Conservation (phyloP, 2,797 vertebrate species). For the Dendrocincla fuliginosa region DNA sequence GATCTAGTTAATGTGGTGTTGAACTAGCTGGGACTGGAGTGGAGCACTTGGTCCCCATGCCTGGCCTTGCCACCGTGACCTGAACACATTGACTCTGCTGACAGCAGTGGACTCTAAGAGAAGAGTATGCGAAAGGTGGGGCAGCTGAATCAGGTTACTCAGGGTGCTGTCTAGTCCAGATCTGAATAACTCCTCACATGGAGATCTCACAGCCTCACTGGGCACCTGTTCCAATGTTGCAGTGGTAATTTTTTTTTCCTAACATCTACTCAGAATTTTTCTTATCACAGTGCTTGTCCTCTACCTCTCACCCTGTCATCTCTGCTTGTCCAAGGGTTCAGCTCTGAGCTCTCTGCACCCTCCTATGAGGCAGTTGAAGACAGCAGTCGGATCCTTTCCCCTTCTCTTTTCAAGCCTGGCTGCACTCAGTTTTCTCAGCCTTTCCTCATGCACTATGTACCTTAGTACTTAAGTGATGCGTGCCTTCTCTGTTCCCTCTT, state of each 20-base stretch:
- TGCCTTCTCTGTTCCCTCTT: not conserved
- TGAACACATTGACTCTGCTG: not conserved
- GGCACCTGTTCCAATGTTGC: not conserved
- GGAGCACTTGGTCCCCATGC: not conserved
- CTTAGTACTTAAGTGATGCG: not conserved
- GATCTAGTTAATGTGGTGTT: not conserved
- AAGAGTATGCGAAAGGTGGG: accelerated
- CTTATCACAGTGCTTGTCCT: not conserved
- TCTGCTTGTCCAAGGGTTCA: accelerated
- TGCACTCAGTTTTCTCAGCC: not conserved
- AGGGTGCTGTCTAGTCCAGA: not conserved
- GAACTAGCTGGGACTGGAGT: not conserved
- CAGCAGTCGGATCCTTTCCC: not conserved
- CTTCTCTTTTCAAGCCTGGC: not conserved
- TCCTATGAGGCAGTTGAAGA: not conserved
- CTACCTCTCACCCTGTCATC: not conserved
- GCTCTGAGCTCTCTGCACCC: not conserved
- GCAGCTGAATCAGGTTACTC: not conserved
- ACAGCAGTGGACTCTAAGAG: not conserved
- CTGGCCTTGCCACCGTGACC: accelerated
- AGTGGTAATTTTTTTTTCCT: not conserved
- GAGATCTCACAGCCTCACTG: not conserved
- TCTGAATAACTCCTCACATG: not conserved
- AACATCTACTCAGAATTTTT: not conserved
- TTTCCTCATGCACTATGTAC: accelerated